Percentiles rank a stretch among this genome's conserved stretches.
These are phyloP conservation scores for Oreocharis arfaki DNA, from an alignment of 2,113 vertebrate genomes.

Conservation along the genomic window DNA sequence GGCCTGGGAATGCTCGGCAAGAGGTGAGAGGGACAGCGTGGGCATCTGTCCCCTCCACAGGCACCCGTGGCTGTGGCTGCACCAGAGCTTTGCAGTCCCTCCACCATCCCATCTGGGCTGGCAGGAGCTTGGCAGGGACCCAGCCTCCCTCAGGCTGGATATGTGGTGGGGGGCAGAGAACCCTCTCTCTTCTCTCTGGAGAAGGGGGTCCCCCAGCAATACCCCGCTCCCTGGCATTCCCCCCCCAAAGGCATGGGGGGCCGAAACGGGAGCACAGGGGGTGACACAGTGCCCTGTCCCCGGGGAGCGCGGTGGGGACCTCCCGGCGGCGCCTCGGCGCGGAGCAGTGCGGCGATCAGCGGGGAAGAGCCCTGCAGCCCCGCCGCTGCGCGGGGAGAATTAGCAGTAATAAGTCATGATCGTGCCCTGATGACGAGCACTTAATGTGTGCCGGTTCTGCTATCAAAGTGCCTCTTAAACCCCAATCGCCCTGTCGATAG, in stretches of 20 bases:
- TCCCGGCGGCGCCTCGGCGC: accelerated
- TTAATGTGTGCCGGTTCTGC: conserved; percentile 62
- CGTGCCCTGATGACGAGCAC: conserved; percentile 60
- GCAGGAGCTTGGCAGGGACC: not conserved
- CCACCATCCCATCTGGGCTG: accelerated
- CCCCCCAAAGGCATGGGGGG: accelerated
- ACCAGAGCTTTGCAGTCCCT: not conserved
- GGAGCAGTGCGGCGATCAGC: not conserved
- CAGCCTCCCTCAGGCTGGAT: accelerated
- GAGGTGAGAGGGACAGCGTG: accelerated
- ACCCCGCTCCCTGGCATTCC: accelerated
- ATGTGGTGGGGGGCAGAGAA: accelerated
- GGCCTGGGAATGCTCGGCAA: not conserved
- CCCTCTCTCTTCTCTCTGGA: not conserved
- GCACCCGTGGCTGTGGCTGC: accelerated
- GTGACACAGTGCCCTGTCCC: accelerated
- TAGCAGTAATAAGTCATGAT: conserved; percentile 60
- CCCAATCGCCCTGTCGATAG: conserved; percentile 64
- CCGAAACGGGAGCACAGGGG: accelerated
- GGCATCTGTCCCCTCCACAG: not conserved
- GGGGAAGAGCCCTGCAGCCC: not conserved
- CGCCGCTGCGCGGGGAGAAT: not conserved
- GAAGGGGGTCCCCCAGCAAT: not conserved
- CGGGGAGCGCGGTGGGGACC: accelerated
- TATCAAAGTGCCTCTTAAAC: conserved; percentile 65